Evolutionary conservation across 2,113 vertebrate genomes (phyloP), one percentile per base, ranked within the genome.

Genomic region (Prietella phreatophila): DNA sequence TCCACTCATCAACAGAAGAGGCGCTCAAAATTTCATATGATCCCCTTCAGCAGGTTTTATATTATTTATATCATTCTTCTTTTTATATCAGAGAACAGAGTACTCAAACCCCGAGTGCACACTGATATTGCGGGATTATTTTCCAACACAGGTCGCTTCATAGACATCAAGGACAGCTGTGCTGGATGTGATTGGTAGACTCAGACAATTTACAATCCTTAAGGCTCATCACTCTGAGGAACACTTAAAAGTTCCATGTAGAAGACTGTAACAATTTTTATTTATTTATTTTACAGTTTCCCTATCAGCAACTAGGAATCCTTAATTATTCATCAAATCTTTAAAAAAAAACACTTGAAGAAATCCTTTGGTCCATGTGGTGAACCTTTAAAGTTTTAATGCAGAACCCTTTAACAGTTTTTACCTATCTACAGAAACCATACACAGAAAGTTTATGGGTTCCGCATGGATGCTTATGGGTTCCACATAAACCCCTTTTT

Each of bases 111-210:
- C 47, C 2, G 27, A 79, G 76, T 79, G 76, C 76, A 79, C 3
- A 13, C 47, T n/a, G 50, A 55, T 55, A 80, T 56, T 10, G 7
- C 1, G 10, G 75, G 22, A 78, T 78, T 78, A 78, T n/a, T 78
- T 78, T 78, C 25, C 50, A 53, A 56, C 67, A 19, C 60, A 27
- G 33, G 39, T 58, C 71, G 30, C 84, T 67, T 89, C 20, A 50
- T 47, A 88, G 91, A 89, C 92, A 91, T 88, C 86, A 89, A 93
- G 91, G 92, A 94, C 85, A 73, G 87, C 76, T 56, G 82, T 91
- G 91, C 89, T 90, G 92, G 91, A 92, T 92, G 91, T 79, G 91
- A 87, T 86, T 93, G 93, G 76, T 80, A 17, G 27, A 30, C 50
- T 80, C 14, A 47, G 27, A 30, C 78, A 8, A 5, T 20, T 33